These are phyloP conservation scores for Desmophyllum pertusum DNA, from an alignment of 92 coral and sea anemone genomes.

Conservation along the genomic window DNA sequence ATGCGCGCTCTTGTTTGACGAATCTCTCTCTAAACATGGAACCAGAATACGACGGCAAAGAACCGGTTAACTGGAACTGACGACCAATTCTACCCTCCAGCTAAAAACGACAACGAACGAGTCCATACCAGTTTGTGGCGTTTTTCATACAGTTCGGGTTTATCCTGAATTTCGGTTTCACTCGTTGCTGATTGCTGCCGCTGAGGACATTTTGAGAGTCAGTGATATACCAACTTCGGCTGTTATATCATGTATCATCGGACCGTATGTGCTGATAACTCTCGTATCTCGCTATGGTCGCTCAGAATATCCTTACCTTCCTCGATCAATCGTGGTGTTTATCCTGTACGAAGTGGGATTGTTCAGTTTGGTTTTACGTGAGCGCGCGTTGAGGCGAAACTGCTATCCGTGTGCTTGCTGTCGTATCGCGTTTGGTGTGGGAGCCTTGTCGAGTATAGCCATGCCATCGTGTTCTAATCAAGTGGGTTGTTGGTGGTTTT, in stretches of 20 bases:
- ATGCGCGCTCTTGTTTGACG: too few species aligned
- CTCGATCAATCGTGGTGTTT: constrained; percentile 43
- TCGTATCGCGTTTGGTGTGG: constrained; percentile 62
- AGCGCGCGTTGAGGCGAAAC: constrained; percentile 39
- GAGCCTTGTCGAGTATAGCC: constrained; percentile 62
- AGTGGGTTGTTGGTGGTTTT: constrained; percentile 39
- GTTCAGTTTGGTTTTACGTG: constrained; percentile 40
- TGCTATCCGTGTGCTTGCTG: constrained; percentile 49
- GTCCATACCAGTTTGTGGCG: constrained; percentile 37
- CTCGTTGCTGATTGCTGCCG: constrained; percentile 62
- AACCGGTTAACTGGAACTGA: too few species aligned
- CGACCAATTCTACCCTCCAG: too few species aligned
- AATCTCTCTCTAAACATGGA: too few species aligned
- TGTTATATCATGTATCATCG: constrained; percentile 52
- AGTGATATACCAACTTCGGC: constrained; percentile 61
- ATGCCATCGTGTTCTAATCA: constrained; percentile 54
- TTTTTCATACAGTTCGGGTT: constrained; percentile 67
- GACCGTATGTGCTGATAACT: constrained; percentile 54
- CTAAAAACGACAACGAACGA: constrained; percentile 10
- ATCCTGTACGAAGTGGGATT: constrained; percentile 47
- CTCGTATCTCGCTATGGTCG: constrained; percentile 47
- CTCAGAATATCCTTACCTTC: constrained; percentile 56
- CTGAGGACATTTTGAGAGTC: constrained; percentile 59
- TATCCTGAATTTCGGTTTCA: constrained; percentile 54
- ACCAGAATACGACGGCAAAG: too few species aligned